Evolutionary conservation across 1,140 invertebrate genomes (phyloP).

Genomic region (Coelopa frigida): DNA sequence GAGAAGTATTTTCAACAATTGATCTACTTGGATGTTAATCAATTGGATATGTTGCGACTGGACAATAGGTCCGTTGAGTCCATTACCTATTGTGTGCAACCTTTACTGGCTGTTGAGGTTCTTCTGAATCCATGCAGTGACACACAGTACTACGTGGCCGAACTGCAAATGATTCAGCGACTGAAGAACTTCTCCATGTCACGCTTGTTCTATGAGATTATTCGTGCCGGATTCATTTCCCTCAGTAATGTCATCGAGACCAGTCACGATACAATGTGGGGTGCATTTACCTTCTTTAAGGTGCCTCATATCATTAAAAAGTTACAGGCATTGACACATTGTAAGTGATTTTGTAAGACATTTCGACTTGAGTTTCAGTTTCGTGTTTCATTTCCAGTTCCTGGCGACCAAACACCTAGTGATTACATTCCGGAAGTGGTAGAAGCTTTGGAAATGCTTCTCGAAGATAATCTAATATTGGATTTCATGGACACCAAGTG

Average conservation of each 20-base stretch:
- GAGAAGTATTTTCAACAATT: conserved; percentile 34
- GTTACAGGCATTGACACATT: conserved; percentile 52
- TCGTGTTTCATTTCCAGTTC: conserved; percentile 1
- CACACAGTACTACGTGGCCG: conserved; percentile 67
- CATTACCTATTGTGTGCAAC: conserved; percentile 67
- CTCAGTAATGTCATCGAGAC: conserved; percentile 63
- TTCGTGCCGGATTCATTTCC: conserved; percentile 82
- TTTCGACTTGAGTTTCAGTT: neutral
- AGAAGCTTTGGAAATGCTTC: conserved; percentile 71
- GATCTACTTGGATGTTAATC: conserved; percentile 33
- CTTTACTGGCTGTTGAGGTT: conserved; percentile 65
- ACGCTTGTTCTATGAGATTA: conserved; percentile 79
- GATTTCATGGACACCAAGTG: conserved; percentile 85
- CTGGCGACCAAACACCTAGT: conserved; percentile 23
- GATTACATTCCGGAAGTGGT: conserved; percentile 68
- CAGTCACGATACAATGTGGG: conserved; percentile 76
- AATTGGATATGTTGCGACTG: conserved; percentile 28
- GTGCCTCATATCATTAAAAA: conserved; percentile 72
- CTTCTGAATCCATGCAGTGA: conserved; percentile 68
- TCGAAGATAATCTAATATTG: conserved; percentile 73
- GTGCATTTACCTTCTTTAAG: conserved; percentile 88
- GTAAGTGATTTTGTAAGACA: conserved; percentile 15
- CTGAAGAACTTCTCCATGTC: conserved; percentile 66
- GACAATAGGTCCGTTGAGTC: conserved; percentile 48
- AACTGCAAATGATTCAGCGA: conserved; percentile 73